Evolutionary conservation across 2,888 invertebrate species (phyloP).

Genomic region (Drosophila pseudotakahashii): DNA sequence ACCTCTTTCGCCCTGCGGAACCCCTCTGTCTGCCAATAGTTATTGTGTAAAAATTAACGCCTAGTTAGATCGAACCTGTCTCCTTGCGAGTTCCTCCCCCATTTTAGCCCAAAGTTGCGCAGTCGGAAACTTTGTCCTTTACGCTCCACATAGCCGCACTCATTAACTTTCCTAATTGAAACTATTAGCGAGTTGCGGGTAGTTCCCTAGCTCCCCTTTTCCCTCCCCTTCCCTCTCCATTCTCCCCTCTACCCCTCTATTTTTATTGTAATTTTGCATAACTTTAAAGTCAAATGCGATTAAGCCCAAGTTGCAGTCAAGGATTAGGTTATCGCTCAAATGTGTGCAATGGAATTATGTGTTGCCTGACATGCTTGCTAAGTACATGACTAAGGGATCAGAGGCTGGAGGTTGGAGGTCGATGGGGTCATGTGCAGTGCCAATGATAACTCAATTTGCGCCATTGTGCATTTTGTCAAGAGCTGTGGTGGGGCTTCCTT

Average conservation of each 20-base stretch:
- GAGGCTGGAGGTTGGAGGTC: not conserved
- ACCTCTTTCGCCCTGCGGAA: not conserved
- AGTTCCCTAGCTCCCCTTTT: not conserved
- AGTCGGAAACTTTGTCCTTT: slow-evolving; percentile 68
- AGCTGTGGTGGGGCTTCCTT: not conserved
- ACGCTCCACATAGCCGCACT: slow-evolving; percentile 57
- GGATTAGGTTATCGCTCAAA: slow-evolving; percentile 38
- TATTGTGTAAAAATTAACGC: slow-evolving; percentile 76
- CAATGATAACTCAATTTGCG: slow-evolving; percentile 46
- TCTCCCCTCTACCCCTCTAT: not conserved
- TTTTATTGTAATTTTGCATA: slow-evolving; percentile 61
- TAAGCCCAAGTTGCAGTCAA: slow-evolving; percentile 49
- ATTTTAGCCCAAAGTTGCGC: not conserved
- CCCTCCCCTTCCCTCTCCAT: too few species aligned
- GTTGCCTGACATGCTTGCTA: slow-evolving; percentile 34
- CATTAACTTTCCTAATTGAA: slow-evolving; percentile 73
- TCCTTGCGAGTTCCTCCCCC: not conserved
- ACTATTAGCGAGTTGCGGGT: slow-evolving; percentile 54
- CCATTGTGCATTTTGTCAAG: slow-evolving; percentile 18
- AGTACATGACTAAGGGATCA: slow-evolving; percentile 20
- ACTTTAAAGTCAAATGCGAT: slow-evolving; percentile 63
- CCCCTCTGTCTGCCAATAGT: slow-evolving; percentile 51
- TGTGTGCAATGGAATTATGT: slow-evolving; percentile 52
- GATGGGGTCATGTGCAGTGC: slow-evolving; percentile 18
- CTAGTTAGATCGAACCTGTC: slow-evolving; percentile 33